Evolutionary conservation across 2,113 vertebrate genomes (phyloP).

Genomic region (Castor canadensis): DNA sequence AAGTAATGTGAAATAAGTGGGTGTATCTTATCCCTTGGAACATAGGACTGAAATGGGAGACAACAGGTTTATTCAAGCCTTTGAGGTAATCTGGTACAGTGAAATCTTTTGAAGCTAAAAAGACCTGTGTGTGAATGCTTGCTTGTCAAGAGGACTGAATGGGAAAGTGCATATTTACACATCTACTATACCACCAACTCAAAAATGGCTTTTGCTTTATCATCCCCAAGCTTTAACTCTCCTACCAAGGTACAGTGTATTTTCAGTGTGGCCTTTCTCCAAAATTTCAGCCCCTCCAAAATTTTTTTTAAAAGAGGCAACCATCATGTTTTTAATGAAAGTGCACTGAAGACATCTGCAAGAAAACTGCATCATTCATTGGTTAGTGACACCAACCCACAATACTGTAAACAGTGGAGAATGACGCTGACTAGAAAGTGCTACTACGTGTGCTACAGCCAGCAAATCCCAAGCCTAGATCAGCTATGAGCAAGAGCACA

Average conservation of each 20-base stretch:
- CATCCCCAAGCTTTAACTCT: not conserved
- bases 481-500: not conserved
- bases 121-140: not conserved
- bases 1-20: not conserved
- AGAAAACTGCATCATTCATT: not conserved
- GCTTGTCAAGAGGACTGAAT: not conserved
- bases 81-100: not conserved
- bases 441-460: not conserved
- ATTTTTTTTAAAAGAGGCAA: not conserved
- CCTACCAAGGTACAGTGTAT: not conserved
- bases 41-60: not conserved
- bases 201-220: not conserved
- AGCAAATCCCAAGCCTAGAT: not conserved
- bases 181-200: not conserved
- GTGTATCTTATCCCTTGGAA: not conserved
- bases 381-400: not conserved
- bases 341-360: not conserved
- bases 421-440: too few relatives aligned
- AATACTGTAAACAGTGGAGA: fast-evolving
- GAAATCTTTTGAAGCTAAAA: not conserved
- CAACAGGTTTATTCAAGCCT: not conserved
- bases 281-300: not conserved
- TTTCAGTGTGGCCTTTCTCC: not conserved
- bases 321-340: not conserved
- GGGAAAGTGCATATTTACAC: not conserved